phyloP scores from a whole-genome alignment of 2,797 vertebrate genomes.

The Arvicola amphibius region DNA sequence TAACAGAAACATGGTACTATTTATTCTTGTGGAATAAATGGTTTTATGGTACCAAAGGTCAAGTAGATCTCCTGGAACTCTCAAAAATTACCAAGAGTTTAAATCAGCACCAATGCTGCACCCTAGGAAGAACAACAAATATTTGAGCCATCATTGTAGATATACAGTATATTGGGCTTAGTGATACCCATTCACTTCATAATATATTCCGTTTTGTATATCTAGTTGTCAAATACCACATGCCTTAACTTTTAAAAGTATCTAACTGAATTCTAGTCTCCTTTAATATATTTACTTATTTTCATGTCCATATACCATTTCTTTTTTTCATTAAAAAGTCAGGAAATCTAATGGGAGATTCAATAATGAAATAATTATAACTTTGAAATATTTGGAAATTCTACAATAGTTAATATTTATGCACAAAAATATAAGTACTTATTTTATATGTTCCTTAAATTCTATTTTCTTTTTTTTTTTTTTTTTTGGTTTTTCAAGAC shows the following conservation, averaged over 20 bases:
- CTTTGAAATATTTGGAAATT: background rate
- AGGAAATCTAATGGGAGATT: background rate
- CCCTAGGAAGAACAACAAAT: background rate
- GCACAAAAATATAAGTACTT: background rate
- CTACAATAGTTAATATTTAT: slow-evolving; percentile 8
- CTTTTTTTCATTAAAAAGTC: background rate
- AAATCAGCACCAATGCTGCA: background rate
- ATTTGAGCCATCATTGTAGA: background rate
- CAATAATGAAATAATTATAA: background rate
- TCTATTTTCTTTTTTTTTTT: background rate
- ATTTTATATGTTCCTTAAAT: background rate
- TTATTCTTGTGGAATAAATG: background rate
- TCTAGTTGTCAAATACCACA: background rate
- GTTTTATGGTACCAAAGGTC: background rate
- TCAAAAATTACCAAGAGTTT: background rate
- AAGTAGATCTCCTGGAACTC: background rate
- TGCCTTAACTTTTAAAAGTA: slow-evolving; percentile 19
- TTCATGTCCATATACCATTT: background rate
- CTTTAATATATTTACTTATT: background rate
- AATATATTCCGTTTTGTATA: background rate
- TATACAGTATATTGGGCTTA: background rate
- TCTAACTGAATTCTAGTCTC: background rate
- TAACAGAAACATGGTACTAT: background rate
- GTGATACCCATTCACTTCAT: background rate
- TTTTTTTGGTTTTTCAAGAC: too few relatives aligned